Evolutionary conservation across 92 coral and sea anemone species (phyloP), one percentile per base, ranked within the genome.

Genomic region (Paragorgia papillata): DNA sequence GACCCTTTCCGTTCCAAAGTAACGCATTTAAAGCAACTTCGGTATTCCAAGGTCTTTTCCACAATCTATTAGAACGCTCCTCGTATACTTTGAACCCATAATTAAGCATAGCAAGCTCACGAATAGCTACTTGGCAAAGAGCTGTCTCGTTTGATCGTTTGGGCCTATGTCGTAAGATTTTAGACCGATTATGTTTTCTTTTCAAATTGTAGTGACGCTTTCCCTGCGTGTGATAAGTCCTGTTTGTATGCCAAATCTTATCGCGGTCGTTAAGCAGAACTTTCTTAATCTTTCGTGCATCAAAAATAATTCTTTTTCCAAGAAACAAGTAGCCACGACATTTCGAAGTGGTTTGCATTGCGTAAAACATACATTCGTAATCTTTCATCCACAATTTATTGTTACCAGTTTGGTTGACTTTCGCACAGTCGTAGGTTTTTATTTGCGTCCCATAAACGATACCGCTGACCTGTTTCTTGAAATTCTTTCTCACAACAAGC

Each of bases 1-100:
- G 58, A 1, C 97, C 97, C 9, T 81, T 87, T 14, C 97, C 97
- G 53, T 93, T 93, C 97, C 97, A 93, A 35, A 93, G 76, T 15
- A 93, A 50, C 4, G 97, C 97, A 65, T 93, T 93, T 62, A 93
- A 39, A 8, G 97, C 83, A 40, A 78, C 86, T 53, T 86, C 92
- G 9, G 85, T 88, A 54, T 93, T 96, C 97, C 97, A 93, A 24
- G 66, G 26, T 13, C 50, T 32, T 25, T 76, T 75, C 20, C 33
- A 56, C 34, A 67, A 60, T 4, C 62, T 81, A 21, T 73, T 89
- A 44, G 32, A 59, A 19, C 73, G 79, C 29, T 40, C 37, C 39
- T 59, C 62, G 34, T 76, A 73, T 34, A 69, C 83, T 19, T 85
- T 88, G 43, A 79, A 59, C 18, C 30, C 84, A 44, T 79, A 80